These are phyloP conservation scores for Peromyscus eremicus DNA, from an alignment of 2,797 vertebrate genomes.

Conservation along the genomic window DNA sequence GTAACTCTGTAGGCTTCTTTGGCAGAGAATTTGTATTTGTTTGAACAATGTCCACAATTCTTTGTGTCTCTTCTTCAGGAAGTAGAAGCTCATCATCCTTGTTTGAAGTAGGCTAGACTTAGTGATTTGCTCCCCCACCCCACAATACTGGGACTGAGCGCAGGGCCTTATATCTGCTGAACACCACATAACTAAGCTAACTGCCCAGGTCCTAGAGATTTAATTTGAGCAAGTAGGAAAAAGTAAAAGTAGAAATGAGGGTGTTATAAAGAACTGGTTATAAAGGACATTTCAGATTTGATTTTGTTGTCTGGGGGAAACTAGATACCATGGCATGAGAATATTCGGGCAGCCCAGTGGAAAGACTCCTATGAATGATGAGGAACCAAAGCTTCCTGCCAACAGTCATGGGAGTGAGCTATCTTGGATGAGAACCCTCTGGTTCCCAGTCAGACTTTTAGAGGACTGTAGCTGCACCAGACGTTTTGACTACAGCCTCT, in stretches of 20 bases:
- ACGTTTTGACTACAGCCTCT: background rate
- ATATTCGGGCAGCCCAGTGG: background rate
- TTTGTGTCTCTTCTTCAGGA: background rate
- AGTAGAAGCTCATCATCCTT: background rate
- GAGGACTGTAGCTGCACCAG: background rate
- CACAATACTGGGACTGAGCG: background rate
- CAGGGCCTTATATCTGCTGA: background rate
- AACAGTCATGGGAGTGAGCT: background rate
- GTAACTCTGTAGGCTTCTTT: background rate
- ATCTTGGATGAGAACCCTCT: background rate
- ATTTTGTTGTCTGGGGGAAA: background rate
- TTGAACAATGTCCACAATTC: background rate
- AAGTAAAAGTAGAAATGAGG: background rate
- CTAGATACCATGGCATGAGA: background rate
- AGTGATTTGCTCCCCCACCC: background rate
- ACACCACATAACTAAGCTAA: background rate
- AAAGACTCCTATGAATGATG: background rate
- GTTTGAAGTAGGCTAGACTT: background rate
- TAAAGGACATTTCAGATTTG: background rate
- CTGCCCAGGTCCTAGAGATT: background rate
- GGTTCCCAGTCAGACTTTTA: background rate
- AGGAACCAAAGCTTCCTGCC: background rate
- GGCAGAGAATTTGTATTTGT: background rate
- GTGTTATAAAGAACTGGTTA: background rate
- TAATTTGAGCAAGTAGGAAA: background rate